Evolutionary conservation across 2,888 invertebrate genomes (phyloP), one percentile per base, ranked within the genome.

Genomic region (Glaucopsyche alexis): DNA sequence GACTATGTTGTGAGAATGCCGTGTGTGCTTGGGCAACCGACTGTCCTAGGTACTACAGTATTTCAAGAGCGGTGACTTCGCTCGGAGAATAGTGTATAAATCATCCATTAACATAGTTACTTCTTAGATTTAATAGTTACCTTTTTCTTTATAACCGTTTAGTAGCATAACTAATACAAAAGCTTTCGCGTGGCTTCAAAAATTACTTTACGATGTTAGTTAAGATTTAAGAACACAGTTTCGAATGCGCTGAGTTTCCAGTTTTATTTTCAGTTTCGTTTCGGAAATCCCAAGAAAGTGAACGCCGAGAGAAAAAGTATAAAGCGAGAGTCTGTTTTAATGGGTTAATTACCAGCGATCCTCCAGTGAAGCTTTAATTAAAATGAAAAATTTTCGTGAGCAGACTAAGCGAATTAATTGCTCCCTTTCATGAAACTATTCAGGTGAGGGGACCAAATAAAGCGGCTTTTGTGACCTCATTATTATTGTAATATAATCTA

Each of bases 321-420:
- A 85, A 87, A 88, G 87, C 85, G 81, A 84, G 87, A 91, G 86
- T 87, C 90, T 87, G 87, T 91, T 92, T 90, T 92, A 92, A 93
- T 92, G 91, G 91, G 91, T 91, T 91, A 92, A 93, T 93, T 92
- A 92, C 87, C 86, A 84, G 83, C 89, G 90, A 92, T 91, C 87
- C 91, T 83, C 85, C 87, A 85, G 88, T 87, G 85, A 85, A 81
- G 87, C 85, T 91, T 91, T 92, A 92, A 92, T 92, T 91, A 92
- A 92, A 92, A 91, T 90, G 90, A 90, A 91, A 91, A 91, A 89
- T 85, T 87, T 89, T 90, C 91, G 91, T 91, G 90, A 91, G 91
- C 90, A 85, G 87, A 91, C 89, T 90, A 79, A 79, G 81, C 80
- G 84, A 87, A 91, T 89, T 89, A 91, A 91, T 92, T 89, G 89